A percentile compares a stretch with the other conserved stretches of the same genome.
Evolutionary conservation across 2,888 invertebrate genomes (phyloP).

Genomic region (Lasioglossum malachurum): DNA sequence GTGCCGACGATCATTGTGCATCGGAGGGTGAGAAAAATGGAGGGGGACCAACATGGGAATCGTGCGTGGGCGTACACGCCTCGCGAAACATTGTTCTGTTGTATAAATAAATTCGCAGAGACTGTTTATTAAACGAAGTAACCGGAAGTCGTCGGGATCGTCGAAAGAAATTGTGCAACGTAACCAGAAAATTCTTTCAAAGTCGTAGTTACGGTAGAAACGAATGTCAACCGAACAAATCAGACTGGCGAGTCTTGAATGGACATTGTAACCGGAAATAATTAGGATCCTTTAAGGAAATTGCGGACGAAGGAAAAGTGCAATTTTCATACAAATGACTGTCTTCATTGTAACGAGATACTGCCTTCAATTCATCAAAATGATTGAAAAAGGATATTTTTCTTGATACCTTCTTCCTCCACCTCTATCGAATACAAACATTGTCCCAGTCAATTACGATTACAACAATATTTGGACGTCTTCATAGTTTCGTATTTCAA

Average conservation of each 20-base stretch:
- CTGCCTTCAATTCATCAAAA: neutral
- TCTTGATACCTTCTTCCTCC: too few species aligned
- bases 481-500: neutral
- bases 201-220: neutral
- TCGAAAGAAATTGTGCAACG: neutral
- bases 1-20: slow-evolving; percentile 10
- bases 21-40: neutral
- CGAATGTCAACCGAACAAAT: neutral
- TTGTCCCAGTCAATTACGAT: neutral
- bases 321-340: neutral
- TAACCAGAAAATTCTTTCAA: neutral
- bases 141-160: neutral
- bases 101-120: neutral
- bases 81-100: neutral
- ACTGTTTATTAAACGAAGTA: neutral
- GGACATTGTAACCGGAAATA: neutral
- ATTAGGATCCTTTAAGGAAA: neutral
- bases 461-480: neutral
- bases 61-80: neutral
- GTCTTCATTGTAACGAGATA: neutral
- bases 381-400: neutral
- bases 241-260: neutral
- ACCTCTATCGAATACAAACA: neutral
- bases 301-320: neutral
- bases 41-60: neutral